These are phyloP conservation scores for Tragelaphus imberbis DNA, from an alignment of 2,113 vertebrate genomes.

Conservation along the genomic window DNA sequence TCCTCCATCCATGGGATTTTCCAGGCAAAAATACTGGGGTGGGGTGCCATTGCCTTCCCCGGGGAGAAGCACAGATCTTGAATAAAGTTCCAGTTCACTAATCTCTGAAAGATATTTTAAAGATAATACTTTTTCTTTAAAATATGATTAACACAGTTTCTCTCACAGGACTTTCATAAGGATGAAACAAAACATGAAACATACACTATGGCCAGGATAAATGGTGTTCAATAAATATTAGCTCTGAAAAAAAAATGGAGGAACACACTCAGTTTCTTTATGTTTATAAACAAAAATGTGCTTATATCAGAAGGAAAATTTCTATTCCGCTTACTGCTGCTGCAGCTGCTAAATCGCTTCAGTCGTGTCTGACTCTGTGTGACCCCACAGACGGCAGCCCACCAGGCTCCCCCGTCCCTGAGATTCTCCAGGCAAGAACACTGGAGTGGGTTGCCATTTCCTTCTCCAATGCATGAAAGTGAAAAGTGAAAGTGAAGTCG, in stretches of 20 bases:
- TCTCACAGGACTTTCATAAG: background rate
- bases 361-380: too few relatives aligned
- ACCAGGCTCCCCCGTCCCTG: too few relatives aligned
- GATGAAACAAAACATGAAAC: background rate
- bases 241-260: background rate
- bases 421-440: too few relatives aligned
- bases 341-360: background rate
- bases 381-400: too few relatives aligned
- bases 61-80: background rate
- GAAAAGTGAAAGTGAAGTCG: too few relatives aligned
- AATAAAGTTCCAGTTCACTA: background rate
- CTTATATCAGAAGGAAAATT: background rate
- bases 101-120: background rate
- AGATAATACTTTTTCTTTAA: background rate
- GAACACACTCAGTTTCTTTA: background rate
- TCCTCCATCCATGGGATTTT: too few relatives aligned
- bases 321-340: background rate
- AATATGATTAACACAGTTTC: conserved; percentile 14
- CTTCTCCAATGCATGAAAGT: too few relatives aligned
- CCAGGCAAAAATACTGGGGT: too few relatives aligned
- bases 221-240: conserved; percentile 1
- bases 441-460: too few relatives aligned
- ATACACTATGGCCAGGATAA: background rate
- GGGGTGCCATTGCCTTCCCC: too few relatives aligned
- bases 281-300: background rate